Evolutionary conservation across 2,888 invertebrate species (phyloP), one percentile per base, ranked within the genome.

Genomic region (Synergus japonicus): DNA sequence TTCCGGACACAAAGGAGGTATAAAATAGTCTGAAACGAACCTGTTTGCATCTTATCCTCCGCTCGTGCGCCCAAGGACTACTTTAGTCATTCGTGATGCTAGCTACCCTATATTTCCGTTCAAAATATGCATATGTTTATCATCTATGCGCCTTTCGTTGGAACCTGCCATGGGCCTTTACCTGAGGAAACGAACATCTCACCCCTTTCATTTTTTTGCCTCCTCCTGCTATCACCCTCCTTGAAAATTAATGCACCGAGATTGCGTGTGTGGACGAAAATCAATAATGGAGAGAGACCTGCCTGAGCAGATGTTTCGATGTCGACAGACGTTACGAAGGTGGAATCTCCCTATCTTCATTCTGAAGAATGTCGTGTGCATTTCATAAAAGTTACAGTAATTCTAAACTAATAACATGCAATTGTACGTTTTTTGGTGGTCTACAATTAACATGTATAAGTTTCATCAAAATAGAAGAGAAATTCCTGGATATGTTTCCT

Each of bases 151-250:
- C 44, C 67, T 67, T 67, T 67, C 49, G 49, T 54, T 49, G 29
- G 69, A 37, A 73, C 69, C 69, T 73, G 69, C 69, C 9, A n/a
- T 7, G 41, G 41, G n/a, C 49, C 46, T 37, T 46, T 66, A 73
- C 69, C 69, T 73, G 49, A 73, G 69, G 49, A 73, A 37, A 73
- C 54, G 69, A 73, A 73, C 69, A 54, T 54, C 54, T 54, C 37
- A 73, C 54, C 54, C 69, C 69, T 54, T 73, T 73, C 49, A 73
- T 37, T 37, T 37, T 44, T 18, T 44, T 7, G 37, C 37, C 64
- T 67, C 49, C 29, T 69, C 29, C 49, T 49, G 22, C 49, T 29
- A 69, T 18, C 46, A 69, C 15, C 69, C 69, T 54, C 29, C 29
- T 54, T 67, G 12, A 73, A 69, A 22, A 49, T 49, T 46, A 46